Conservation (phyloP, 92 coral and sea anemone genomes). For the Siderastrea siderea region DNA sequence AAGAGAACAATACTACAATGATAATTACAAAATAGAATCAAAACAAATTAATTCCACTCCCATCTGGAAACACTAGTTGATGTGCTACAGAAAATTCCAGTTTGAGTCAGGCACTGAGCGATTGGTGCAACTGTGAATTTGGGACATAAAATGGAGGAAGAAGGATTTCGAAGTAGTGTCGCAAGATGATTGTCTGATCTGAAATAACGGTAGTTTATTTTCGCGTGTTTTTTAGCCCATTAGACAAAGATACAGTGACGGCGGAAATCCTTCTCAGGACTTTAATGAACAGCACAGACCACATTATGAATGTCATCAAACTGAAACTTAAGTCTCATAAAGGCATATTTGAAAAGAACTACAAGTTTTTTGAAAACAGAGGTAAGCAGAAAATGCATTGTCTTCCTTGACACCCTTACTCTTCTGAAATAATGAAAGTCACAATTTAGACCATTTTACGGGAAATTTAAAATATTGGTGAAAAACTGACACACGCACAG, state of each 20-base stretch:
- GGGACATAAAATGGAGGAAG: no score
- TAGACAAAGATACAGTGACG: constrained; percentile 35
- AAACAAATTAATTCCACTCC: no score
- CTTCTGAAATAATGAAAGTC: not conserved
- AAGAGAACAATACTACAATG: no score
- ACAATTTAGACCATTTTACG: not conserved
- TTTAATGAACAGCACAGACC: constrained; percentile 70
- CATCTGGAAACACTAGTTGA: no score
- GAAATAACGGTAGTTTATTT: not conserved
- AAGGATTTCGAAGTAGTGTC: no score
- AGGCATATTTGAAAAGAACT: constrained; percentile 46
- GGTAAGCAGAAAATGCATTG: constrained; percentile 26
- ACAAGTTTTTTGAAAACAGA: constrained; percentile 73
- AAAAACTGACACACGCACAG: no score
- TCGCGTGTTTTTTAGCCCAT: constrained; percentile 26
- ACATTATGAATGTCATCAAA: constrained; percentile 43
- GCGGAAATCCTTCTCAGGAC: constrained; percentile 76
- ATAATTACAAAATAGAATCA: no score
- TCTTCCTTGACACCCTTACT: not conserved
- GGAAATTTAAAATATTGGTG: no score
- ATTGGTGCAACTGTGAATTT: no score
- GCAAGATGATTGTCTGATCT: no score
- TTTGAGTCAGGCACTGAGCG: no score
- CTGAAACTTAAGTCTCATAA: constrained; percentile 27
- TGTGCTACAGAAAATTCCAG: no score